These are phyloP conservation scores for Tachycineta bicolor DNA, from an alignment of 2,113 vertebrate genomes.

Conservation along the genomic window DNA sequence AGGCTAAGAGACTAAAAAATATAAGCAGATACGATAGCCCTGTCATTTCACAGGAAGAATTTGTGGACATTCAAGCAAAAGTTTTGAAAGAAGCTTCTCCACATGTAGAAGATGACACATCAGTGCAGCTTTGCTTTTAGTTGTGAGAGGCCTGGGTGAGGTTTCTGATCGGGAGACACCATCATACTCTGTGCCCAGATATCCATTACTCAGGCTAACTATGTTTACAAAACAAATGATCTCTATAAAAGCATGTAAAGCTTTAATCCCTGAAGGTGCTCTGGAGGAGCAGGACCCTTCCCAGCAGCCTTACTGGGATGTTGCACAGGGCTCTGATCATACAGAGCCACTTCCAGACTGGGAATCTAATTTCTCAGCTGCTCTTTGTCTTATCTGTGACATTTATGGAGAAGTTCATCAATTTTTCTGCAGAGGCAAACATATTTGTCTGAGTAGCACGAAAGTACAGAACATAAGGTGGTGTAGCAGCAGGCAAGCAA, in stretches of 20 bases:
- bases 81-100: neutral
- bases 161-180: neutral
- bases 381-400: neutral
- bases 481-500: neutral
- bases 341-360: neutral
- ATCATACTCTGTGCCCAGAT: neutral
- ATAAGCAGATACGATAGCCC: neutral
- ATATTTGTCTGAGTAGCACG: neutral
- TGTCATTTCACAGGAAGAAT: neutral
- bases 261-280: neutral
- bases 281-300: neutral
- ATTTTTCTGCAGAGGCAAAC: neutral
- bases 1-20: conserved; percentile 27
- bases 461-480: neutral
- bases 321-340: neutral
- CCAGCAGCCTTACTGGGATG: neutral
- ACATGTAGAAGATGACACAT: neutral
- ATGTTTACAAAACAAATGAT: neutral
- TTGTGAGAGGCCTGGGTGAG: neutral
- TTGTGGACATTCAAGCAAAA: neutral
- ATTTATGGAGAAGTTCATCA: neutral
- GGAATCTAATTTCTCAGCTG: neutral
- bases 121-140: neutral
- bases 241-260: neutral
- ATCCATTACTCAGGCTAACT: neutral